These are phyloP conservation scores for Tragelaphus strepsiceros DNA, from an alignment of 2,113 vertebrate species.

Conservation along the genomic window DNA sequence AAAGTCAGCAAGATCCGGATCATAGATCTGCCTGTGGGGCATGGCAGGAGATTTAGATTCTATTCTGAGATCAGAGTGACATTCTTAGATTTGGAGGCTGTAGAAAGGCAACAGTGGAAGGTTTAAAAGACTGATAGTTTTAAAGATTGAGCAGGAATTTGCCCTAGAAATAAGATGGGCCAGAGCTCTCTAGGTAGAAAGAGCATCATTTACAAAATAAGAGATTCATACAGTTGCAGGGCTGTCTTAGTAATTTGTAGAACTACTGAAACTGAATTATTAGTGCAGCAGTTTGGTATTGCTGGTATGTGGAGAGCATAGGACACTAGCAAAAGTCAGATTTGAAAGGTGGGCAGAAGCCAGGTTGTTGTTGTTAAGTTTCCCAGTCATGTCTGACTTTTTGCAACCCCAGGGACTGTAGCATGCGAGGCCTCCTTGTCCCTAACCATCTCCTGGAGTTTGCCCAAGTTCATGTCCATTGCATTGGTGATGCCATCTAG, in stretches of 20 bases:
- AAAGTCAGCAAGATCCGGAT: neutral
- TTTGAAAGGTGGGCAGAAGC: neutral
- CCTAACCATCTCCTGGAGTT: neutral
- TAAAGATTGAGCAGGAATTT: neutral
- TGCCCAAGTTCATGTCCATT: neutral
- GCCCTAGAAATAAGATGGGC: neutral
- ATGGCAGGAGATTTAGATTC: neutral
- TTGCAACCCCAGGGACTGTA: neutral
- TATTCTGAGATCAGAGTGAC: neutral
- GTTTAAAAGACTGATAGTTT: neutral
- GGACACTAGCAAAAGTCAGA: neutral
- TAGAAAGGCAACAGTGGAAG: neutral
- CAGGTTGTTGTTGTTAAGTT: neutral
- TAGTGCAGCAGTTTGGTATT: neutral
- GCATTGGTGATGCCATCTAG: neutral
- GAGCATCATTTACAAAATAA: neutral
- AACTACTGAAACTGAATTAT: neutral
- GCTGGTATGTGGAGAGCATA: neutral
- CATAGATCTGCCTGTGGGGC: neutral
- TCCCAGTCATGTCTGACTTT: neutral
- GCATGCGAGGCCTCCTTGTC: neutral
- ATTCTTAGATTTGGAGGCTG: neutral
- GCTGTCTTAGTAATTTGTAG: neutral
- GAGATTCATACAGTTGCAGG: neutral
- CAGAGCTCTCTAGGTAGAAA: neutral